Conservation (phyloP, 2,797 vertebrate species). For the Tympanoctomys barrerae region DNA sequence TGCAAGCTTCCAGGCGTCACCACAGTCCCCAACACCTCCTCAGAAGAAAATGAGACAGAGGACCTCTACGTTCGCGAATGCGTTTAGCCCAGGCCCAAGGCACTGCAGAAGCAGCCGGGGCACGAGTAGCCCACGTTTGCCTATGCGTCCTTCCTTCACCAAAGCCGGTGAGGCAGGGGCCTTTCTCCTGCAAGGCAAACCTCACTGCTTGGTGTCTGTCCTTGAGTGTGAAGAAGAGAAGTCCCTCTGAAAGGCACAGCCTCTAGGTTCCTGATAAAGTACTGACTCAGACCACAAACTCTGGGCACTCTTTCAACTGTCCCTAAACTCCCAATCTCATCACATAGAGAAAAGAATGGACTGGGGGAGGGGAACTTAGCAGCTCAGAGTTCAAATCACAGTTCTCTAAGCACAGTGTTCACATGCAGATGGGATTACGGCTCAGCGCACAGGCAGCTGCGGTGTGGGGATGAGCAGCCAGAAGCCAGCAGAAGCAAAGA, state of each 20-base stretch:
- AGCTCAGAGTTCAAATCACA: constrained; percentile 4
- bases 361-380: background rate
- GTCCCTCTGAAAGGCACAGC: background rate
- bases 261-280: background rate
- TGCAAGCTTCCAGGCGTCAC: constrained; percentile 6
- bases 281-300: background rate
- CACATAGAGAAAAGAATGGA: background rate
- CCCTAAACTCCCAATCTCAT: background rate
- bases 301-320: background rate
- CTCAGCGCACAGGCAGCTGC: background rate
- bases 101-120: background rate
- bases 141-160: background rate
- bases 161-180: background rate
- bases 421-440: background rate
- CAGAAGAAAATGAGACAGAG: background rate
- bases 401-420: background rate
- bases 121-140: background rate
- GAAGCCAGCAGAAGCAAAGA: background rate
- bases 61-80: background rate
- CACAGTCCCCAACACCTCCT: background rate
- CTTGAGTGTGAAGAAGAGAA: background rate
- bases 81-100: background rate
- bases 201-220: background rate
- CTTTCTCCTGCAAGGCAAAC: background rate
- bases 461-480: background rate